phyloP scores from a whole-genome alignment of 2,888 invertebrate genomes.

The Napeogenes inachia region DNA sequence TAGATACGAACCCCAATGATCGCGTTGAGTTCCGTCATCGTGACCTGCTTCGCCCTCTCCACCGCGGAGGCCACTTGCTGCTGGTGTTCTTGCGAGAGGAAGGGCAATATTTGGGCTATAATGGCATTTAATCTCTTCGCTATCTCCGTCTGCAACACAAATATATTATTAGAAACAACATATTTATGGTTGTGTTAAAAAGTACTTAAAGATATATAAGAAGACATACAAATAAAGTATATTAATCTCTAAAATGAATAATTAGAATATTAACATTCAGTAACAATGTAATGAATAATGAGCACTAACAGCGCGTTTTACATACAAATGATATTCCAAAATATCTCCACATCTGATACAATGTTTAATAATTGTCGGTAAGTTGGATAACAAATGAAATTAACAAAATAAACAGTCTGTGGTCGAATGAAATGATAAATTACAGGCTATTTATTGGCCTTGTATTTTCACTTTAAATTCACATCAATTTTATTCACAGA shows the following conservation, averaged over 20 bases:
- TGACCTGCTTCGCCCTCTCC: conserved; percentile 96
- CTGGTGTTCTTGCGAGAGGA: conserved; percentile 93
- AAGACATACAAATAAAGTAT: conserved; percentile 8
- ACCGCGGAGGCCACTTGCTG: conserved; percentile 95
- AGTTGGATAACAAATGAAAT: conserved; percentile 64
- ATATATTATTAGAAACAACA: no score
- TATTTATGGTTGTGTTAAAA: no score
- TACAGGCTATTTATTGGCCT: conserved; percentile 64
- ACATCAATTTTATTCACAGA: conserved; percentile 73
- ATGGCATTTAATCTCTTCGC: conserved; percentile 95
- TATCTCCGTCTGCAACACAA: conserved; percentile 88
- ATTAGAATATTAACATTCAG: no score
- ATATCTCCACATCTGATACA: conserved; percentile 2
- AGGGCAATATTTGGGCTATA: conserved; percentile 95
- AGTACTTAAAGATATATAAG: conserved; percentile 1
- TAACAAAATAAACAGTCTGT: conserved; percentile 70
- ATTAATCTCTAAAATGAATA: no score
- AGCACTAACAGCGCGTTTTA: no score
- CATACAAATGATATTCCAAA: no score
- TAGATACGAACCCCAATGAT: conserved; percentile 90
- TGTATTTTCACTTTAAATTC: conserved; percentile 71
- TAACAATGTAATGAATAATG: no score
- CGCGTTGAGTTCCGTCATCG: conserved; percentile 95
- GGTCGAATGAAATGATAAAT: conserved; percentile 68
- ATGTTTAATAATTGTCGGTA: conserved; percentile 58